These are phyloP conservation scores for Dasyornis broadbenti DNA, from an alignment of 2,113 vertebrate genomes.

Conservation along the genomic window DNA sequence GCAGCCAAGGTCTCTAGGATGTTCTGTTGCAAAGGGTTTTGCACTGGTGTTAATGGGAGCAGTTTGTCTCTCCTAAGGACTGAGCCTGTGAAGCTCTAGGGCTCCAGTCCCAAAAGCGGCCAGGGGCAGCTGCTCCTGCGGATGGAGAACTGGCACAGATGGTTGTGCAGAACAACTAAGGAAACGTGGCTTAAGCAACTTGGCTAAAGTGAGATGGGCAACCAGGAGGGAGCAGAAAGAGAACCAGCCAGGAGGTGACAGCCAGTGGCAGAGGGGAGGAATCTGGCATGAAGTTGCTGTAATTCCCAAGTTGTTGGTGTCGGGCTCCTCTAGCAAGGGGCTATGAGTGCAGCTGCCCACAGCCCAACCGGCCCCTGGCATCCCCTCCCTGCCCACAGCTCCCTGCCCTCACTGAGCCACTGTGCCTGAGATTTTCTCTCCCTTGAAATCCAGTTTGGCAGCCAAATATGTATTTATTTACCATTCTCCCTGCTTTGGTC, in stretches of 20 bases:
- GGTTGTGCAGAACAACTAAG: neutral
- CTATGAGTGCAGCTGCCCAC: neutral
- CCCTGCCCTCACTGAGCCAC: neutral
- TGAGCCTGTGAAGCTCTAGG: neutral
- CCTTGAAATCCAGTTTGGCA: neutral
- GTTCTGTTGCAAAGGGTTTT: neutral
- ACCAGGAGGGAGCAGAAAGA: neutral
- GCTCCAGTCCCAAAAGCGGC: neutral
- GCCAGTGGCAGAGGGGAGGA: neutral
- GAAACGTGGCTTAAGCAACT: neutral
- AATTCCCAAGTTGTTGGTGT: neutral
- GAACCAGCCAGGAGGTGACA: neutral
- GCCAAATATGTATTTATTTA: neutral
- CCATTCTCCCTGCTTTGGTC: neutral
- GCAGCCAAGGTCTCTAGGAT: neutral
- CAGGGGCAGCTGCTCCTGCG: rapidly evolving
- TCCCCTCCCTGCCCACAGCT: neutral
- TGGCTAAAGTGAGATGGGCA: neutral
- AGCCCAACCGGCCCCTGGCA: too few relatives aligned
- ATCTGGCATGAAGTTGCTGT: neutral
- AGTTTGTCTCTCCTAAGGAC: neutral
- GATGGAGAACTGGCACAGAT: neutral
- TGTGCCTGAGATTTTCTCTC: neutral
- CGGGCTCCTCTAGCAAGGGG: rapidly evolving
- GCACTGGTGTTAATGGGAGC: neutral